phyloP scores from a whole-genome alignment of 2,888 invertebrate genomes.

The Neuroscelio doddi region DNA sequence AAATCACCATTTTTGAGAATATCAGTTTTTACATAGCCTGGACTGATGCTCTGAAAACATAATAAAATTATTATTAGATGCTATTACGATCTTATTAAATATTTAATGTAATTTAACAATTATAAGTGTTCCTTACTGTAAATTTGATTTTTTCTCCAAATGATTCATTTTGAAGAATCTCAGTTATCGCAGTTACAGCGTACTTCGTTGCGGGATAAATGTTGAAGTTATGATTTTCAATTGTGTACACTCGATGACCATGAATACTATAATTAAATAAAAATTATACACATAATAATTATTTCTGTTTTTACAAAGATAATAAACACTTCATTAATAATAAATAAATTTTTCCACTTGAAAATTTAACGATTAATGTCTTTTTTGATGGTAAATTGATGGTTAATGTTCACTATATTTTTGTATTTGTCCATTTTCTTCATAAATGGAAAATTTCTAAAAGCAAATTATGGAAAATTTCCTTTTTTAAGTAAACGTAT shows the following conservation, averaged over 20 bases:
- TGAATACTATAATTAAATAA: conserved; percentile 57
- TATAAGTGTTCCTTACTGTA: conserved; percentile 52
- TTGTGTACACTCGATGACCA: conserved; percentile 71
- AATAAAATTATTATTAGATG: conserved; percentile 3
- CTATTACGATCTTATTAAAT: conserved; percentile 4
- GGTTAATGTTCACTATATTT: no score
- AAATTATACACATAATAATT: background rate
- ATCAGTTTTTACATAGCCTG: conserved; percentile 76
- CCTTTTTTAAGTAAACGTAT: no score
- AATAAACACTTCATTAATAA: no score
- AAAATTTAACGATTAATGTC: no score
- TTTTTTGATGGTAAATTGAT: no score
- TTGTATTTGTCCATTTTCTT: no score
- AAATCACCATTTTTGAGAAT: conserved; percentile 57
- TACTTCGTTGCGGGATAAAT: conserved; percentile 76
- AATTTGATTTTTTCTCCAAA: conserved; percentile 55
- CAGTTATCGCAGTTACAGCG: conserved; percentile 75
- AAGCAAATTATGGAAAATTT: no score
- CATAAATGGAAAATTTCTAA: no score
- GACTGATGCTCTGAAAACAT: conserved; percentile 76
- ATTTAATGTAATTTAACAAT: no score
- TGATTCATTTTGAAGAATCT: conserved; percentile 76
- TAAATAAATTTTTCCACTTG: no score
- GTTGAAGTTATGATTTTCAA: conserved; percentile 65
- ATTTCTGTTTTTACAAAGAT: background rate